Base-by-base conservation (phyloP, 2,797 vertebrate genomes). In the Sitta carolinensis region DNA sequence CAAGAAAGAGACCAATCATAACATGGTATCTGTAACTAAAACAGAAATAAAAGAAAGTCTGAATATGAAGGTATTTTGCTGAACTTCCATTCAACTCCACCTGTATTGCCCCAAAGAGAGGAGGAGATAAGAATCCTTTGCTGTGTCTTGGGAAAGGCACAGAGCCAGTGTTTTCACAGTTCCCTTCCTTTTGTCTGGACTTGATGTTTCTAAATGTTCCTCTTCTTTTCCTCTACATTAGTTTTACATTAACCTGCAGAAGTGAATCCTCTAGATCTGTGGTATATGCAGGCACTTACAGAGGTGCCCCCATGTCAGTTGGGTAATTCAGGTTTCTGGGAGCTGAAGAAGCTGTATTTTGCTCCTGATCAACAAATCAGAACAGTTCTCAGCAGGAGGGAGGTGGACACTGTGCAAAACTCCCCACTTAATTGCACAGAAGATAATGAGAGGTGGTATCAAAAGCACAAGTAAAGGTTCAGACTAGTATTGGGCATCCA, bases 261-360 rank as follows among this genome's bases (percentile, higher is more conserved):
- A 73, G 7, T 8, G 27, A 76, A 58, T 34, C n/a, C 45, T 61
- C 20, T 23, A 15, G 18, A 7, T 67, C 54, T 70, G 61, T 70
- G 86, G 48, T 36, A 34, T 45, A 18, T 36, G 50, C 23, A 30
- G 50, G 42, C 45, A 70, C 48, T 77, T n/a, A 4, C 4, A 74
- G 38, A 23, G 50, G 43, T 64, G 36, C 0, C 25, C 11, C 48
- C 0, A 0, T 22, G 40, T 30, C 48, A 58, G 34, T 1, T 61
- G 4, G 7, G n/a, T 58, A 21, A 68, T 45, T 45, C 10, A 21
- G 16, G 12, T 57, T 74, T 84, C 61, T 16, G 32, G 83, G 67
- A 80, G 30, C 68, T 66, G 51, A 58, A 79, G 63, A 29, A 85
- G 11, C 21, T 88, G 32, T 22, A 18, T 8, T n/a, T 93, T 48